phyloP scores from a whole-genome alignment of 1,140 invertebrate genomes.

The Anastatus disparis region DNA sequence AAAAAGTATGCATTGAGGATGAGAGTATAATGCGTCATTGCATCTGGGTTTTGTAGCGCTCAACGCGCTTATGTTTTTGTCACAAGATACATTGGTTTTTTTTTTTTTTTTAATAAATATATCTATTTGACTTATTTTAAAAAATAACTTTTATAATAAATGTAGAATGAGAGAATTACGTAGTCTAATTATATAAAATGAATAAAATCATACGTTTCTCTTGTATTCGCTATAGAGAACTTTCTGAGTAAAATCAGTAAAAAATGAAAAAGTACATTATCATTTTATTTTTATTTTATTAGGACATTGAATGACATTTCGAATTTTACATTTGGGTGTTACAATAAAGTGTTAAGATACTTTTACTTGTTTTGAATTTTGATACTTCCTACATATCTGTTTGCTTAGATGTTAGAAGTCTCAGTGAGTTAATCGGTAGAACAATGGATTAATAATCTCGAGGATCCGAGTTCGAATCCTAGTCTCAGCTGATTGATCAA shows the following conservation, averaged over 20 bases:
- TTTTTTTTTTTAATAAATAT: conserved; percentile 62
- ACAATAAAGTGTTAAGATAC: conserved; percentile 39
- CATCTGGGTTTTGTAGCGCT: conserved; percentile 38
- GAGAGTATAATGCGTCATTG: conserved; percentile 43
- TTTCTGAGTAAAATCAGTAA: not conserved
- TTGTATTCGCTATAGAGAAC: conserved; percentile 14
- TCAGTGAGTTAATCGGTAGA: no score
- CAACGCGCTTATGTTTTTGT: conserved; percentile 58
- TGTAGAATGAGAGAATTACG: not conserved
- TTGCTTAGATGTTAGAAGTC: no score
- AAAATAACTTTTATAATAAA: conserved; percentile 31
- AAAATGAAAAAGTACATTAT: conserved; percentile 20
- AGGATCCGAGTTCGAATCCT: no score
- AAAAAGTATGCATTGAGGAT: conserved; percentile 46
- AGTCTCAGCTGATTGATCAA: no score
- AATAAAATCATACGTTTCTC: conserved; percentile 21
- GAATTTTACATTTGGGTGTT: conserved; percentile 37
- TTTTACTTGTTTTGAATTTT: conserved; percentile 33
- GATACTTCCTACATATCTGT: no score
- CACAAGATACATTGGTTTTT: conserved; percentile 54
- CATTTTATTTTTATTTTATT: conserved; percentile 33
- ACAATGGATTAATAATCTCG: no score
- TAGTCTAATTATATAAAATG: conserved; percentile 18
- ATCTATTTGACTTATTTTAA: conserved; percentile 60
- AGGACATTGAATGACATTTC: conserved; percentile 21